Evolutionary conservation across 2,113 vertebrate species (phyloP), one percentile per base, ranked within the genome.

Genomic region (Charadrius vociferus): DNA sequence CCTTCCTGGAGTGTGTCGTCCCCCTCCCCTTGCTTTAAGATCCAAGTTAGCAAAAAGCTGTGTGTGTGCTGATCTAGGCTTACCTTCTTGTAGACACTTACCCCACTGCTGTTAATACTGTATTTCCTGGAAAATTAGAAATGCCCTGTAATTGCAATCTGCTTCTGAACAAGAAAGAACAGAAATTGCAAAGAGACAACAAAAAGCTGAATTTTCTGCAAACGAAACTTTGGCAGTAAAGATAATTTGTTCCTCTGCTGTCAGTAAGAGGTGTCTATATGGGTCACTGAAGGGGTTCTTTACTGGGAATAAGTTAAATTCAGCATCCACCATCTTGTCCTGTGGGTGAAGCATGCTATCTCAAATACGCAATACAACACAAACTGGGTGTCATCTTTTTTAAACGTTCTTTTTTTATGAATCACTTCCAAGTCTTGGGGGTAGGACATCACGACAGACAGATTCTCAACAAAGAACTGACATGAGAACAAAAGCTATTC

Each of bases 401-500:
- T 93, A 93, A 95, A 97, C 80, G 77, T 91, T 90, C 93, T 58
- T 94, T 93, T 91, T 96, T 96, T 97, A 86, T 83, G 71, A 93
- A 95, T 85, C 73, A 74, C 43, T 90, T 96, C 90, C 71, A 95
- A 90, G 71, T 85, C 84, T 86, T 93, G 84, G 79, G 72, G 55
- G 83, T 86, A 97, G 68, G 90, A 90, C 86, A 96, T 94, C 80
- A 93, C 4, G 58, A 91, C 90, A 96, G 90, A 85, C 94, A 94
- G 65, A 58, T 97, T 53, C 84, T 96, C 86, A 95, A 94, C 94
- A 96, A 97, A 96, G 94, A 96, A 92, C 53, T 91, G 88, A 94
- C 94, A 94, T 53, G 85, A 93, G 95, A 96, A 96, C 91, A 97
- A 96, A 97, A 97, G 88, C 93, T 96, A 93, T 92, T 97, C 93